Base-by-base conservation (phyloP, 2,113 vertebrate species). In the Nycticorax nycticorax region DNA sequence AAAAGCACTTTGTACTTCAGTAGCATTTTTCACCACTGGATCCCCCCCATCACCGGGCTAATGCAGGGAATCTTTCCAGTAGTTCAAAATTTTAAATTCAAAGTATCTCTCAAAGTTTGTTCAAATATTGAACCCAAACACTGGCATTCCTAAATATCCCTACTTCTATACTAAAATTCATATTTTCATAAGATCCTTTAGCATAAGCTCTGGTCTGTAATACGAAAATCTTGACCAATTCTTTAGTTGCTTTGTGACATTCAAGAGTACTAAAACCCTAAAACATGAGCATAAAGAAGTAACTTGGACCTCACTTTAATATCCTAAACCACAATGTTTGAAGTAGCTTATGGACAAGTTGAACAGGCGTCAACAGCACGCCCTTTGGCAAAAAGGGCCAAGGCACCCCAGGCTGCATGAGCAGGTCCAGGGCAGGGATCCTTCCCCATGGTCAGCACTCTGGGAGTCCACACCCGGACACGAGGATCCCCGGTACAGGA, bases 341-440 rank as follows among this genome's bases (percentile, higher is more conserved):
- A 81, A 86, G 41, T 12, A 33, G 21, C 4, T 41, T 37, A 22
- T 4, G 33, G 53, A 35, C 24, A 59, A 67, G 47, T 8, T 22
- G 28, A 48, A 35, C 41, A 72, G 52, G 35, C 76, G 20, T 3
- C 37, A 76, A 3, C 3, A 76, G 57, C 20, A 72, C 4, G 1
- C 21, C 57, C 73, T 79, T 68, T 16, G 17, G 52, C 10, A 10
- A 15, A 27, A 17, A 11, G 48, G 26, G 39, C 30, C 74, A 30
- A 0, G 0, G 2, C 14, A 28, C 16, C 33, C 17, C 32, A 20
- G 68, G 75, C 64, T 56, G 32, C 56, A 8, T 0, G 0, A 21
- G 56, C 75, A 21, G 59, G 43, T 15, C 52, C 63, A 30, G 20
- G 30, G 23, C 77, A 83, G 60, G 6, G 7, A 53, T 2, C 37